A percentile compares a stretch with the other conserved stretches of the same genome.
Evolutionary conservation across 2,797 vertebrate genomes (phyloP).

Genomic region (Hippoglossus hippoglossus): DNA sequence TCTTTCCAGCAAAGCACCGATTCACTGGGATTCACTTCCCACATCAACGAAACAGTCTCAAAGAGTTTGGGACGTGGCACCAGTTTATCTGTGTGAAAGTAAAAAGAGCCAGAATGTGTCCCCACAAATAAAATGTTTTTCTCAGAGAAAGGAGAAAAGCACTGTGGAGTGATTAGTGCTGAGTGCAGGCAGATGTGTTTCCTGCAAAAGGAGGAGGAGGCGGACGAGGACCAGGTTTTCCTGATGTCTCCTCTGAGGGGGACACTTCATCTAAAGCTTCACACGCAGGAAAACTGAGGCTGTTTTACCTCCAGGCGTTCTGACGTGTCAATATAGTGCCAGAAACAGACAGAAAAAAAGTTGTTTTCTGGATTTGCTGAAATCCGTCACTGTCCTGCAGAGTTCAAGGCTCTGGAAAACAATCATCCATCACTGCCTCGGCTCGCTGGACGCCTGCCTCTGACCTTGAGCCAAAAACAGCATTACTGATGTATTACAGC

Average conservation of each 20-base stretch:
- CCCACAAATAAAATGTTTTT: too few relatives aligned
- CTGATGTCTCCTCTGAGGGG: neutral
- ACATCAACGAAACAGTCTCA: too few relatives aligned
- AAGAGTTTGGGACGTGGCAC: too few relatives aligned
- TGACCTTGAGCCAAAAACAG: conserved; percentile 79
- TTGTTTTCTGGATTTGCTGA: conserved; percentile 59
- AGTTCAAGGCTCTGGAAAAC: conserved; percentile 67
- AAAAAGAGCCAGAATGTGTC: too few relatives aligned
- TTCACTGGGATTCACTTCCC: too few relatives aligned
- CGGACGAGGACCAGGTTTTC: neutral
- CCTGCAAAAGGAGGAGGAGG: neutral
- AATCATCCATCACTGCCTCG: conserved; percentile 74
- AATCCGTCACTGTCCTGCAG: conserved; percentile 71
- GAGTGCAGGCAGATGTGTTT: too few relatives aligned
- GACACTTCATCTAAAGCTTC: neutral
- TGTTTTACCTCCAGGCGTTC: conserved; percentile 36
- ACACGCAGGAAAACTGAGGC: conserved; percentile 26
- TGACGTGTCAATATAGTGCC: conserved; percentile 53
- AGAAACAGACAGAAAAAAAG: neutral
- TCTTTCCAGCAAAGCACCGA: too few relatives aligned
- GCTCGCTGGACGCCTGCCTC: conserved; percentile 50
- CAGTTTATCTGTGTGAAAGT: too few relatives aligned
- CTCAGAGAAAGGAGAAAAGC: too few relatives aligned
- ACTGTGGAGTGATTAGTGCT: too few relatives aligned
- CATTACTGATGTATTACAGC: conserved; percentile 73